Evolutionary conservation across 1,140 invertebrate genomes (phyloP).

Genomic region (Phortica variegata): DNA sequence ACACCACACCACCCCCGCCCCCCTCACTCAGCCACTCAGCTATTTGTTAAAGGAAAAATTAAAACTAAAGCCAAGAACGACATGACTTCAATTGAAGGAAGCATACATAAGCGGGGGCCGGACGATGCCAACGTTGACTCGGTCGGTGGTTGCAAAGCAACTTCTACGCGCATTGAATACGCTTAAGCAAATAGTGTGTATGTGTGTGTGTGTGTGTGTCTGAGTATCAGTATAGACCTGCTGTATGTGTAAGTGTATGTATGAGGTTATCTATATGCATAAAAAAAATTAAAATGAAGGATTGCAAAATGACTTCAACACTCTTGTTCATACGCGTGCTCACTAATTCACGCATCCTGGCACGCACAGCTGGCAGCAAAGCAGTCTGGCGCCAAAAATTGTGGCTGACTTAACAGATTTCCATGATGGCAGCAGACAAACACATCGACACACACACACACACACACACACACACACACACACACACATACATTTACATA

Average conservation of each 20-base stretch:
- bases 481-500: neutral
- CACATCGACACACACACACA: neutral
- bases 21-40: too few species aligned
- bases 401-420: conserved; percentile 51
- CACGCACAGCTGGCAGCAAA: conserved; percentile 46
- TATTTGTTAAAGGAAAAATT: too few species aligned
- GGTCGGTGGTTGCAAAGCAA: too few species aligned
- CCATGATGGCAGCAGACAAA: conserved; percentile 32
- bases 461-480: neutral
- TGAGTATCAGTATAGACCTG: too few species aligned
- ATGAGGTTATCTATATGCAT: conserved; percentile 4
- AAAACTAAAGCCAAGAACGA: too few species aligned
- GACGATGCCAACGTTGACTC: too few species aligned
- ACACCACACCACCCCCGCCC: too few species aligned
- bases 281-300: conserved; percentile 40
- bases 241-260: neutral
- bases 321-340: conserved; percentile 5
- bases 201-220: neutral
- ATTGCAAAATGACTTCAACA: conserved; percentile 45
- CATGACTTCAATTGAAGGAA: too few species aligned
- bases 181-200: conserved; percentile 32
- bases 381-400: conserved; percentile 52
- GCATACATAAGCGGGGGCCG: conserved; percentile 20
- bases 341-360: conserved; percentile 36
- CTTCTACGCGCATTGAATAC: conserved; percentile 49